Evolutionary conservation across 1,140 invertebrate species (phyloP).

Genomic region (Diabrotica virgifera): DNA sequence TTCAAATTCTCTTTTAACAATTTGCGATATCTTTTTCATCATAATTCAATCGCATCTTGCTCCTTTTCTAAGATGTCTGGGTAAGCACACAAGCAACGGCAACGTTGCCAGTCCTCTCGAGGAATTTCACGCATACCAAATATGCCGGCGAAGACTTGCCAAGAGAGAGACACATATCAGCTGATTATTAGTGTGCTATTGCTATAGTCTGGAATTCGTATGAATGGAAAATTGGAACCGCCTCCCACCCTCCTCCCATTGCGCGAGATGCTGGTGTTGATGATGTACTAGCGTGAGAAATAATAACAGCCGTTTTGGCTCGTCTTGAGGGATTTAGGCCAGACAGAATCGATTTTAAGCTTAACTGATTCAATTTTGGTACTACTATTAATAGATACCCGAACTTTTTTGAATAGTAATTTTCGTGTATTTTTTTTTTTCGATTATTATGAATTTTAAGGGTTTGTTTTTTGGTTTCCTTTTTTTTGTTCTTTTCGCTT

Average conservation of each 20-base stretch:
- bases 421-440: no score
- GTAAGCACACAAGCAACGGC: no score
- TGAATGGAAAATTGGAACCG: not conserved
- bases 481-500: no score
- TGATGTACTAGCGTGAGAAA: slow-evolving; percentile 1
- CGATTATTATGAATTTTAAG: no score
- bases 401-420: no score
- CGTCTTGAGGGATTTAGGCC: not conserved
- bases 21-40: not conserved
- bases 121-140: slow-evolving; percentile 2
- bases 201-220: not conserved
- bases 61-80: not conserved
- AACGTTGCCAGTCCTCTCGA: not conserved
- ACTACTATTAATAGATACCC: no score
- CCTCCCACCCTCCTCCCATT: not conserved
- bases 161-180: not conserved
- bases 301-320: slow-evolving; percentile 2
- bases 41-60: not conserved
- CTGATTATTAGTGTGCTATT: not conserved
- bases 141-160: not conserved
- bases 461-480: no score
- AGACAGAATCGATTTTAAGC: not conserved
- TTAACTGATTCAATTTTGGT: no score
- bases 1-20: not conserved
- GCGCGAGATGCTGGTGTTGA: not conserved